A percentile compares a stretch with the other conserved stretches of the same genome.
phyloP scores from a whole-genome alignment of 2,888 invertebrate species.

The Brenthis ino region DNA sequence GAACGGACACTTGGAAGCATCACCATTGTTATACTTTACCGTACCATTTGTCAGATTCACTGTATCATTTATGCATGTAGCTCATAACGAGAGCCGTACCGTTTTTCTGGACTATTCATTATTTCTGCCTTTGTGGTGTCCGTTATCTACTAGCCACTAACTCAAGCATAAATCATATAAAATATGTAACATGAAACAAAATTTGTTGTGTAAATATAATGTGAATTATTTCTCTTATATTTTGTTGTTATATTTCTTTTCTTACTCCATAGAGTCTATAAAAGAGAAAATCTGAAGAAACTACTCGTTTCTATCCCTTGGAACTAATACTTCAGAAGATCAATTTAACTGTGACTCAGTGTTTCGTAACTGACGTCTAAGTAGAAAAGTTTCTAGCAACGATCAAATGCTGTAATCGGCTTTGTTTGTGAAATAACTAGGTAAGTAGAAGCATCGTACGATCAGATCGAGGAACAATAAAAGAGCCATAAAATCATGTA shows the following conservation, averaged over 20 bases:
- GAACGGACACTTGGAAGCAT: constrained; percentile 80
- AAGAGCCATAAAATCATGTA: constrained; percentile 70
- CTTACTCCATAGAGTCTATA: background rate
- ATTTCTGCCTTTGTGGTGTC: constrained; percentile 75
- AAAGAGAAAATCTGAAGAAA: constrained; percentile 6
- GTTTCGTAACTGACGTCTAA: constrained; percentile 40
- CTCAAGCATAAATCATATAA: constrained; percentile 55
- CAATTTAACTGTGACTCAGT: constrained; percentile 41
- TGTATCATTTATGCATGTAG: constrained; percentile 80
- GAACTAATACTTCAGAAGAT: constrained; percentile 23
- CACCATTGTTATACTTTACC: constrained; percentile 81
- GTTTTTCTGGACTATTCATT: constrained; percentile 80
- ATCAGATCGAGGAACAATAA: constrained; percentile 73
- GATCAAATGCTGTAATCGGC: constrained; percentile 56
- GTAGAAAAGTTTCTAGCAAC: constrained; percentile 44
- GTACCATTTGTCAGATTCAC: constrained; percentile 81
- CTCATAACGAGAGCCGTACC: constrained; percentile 74
- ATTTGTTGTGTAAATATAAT: constrained; percentile 1
- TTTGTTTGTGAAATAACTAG: constrained; percentile 63
- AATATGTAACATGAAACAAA: constrained; percentile 13
- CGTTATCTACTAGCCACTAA: constrained; percentile 65
- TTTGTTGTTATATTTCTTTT: background rate
- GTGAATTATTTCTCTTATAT: constrained; percentile 9
- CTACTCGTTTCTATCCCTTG: constrained; percentile 14
- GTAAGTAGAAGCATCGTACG: constrained; percentile 55